Conservation (phyloP, 1,140 invertebrate genomes). For the Maconellicoccus hirsutus region DNA sequence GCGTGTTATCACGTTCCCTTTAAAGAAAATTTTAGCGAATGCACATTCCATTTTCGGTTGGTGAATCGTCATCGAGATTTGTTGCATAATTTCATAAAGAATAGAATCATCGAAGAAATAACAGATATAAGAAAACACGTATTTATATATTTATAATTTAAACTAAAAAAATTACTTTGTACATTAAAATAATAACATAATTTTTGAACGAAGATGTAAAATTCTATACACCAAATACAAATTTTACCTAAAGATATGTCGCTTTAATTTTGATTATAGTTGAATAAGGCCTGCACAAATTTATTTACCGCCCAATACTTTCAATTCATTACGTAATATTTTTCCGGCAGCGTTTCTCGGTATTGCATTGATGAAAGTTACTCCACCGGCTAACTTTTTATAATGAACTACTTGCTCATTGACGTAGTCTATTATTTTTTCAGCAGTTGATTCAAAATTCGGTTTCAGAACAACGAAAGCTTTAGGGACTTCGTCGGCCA, state of each 20-base stretch:
- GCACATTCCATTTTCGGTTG: too few relatives aligned
- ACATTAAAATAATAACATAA: neutral
- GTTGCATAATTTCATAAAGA: too few relatives aligned
- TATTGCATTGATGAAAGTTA: constrained; percentile 49
- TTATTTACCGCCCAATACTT: constrained; percentile 36
- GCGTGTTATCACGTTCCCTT: too few relatives aligned
- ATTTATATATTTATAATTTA: too few relatives aligned
- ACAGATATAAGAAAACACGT: too few relatives aligned
- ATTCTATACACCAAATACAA: constrained; percentile 1
- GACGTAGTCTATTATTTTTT: constrained; percentile 47
- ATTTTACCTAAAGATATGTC: neutral
- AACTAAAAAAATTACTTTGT: too few relatives aligned
- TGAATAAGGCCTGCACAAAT: neutral
- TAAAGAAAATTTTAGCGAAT: too few relatives aligned
- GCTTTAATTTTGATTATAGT: too few relatives aligned
- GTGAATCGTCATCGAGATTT: too few relatives aligned
- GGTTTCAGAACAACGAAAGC: constrained; percentile 60
- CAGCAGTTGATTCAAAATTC: constrained; percentile 41
- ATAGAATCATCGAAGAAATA: too few relatives aligned
- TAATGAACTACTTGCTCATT: constrained; percentile 47
- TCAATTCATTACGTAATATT: constrained; percentile 54
- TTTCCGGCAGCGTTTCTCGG: constrained; percentile 64
- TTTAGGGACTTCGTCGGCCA: constrained; percentile 58
- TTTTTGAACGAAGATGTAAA: neutral
- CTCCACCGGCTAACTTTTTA: constrained; percentile 54